Evolutionary conservation across 2,888 invertebrate genomes (phyloP).

Genomic region (Celastrina argiolus): DNA sequence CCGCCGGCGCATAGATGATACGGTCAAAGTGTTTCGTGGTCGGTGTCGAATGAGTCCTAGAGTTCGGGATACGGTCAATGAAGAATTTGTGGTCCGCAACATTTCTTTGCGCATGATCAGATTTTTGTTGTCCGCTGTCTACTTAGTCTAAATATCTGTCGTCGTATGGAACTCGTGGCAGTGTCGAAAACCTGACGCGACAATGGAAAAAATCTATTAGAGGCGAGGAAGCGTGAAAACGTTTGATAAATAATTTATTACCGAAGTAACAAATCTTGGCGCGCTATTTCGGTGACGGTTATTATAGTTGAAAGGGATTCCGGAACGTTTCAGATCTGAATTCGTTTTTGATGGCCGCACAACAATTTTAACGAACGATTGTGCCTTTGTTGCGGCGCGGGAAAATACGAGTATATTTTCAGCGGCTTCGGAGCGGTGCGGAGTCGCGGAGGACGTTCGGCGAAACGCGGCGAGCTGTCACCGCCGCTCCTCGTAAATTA

Average conservation of each 20-base stretch:
- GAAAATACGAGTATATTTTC: conserved; percentile 53
- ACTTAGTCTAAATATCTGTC: not conserved
- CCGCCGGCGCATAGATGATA: not conserved
- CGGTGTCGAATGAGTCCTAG: not conserved
- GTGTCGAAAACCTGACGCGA: not conserved
- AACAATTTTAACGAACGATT: conserved; percentile 62
- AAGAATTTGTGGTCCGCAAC: too few species aligned
- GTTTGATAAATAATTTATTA: conserved; percentile 9
- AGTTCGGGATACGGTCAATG: too few species aligned
- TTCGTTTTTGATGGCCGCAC: conserved; percentile 18
- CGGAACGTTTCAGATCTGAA: conserved; percentile 19
- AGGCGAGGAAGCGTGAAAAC: conserved; percentile 4
- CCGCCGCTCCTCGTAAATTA: conserved; percentile 38
- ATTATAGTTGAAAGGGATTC: conserved; percentile 20
- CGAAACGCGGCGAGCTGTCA: conserved; percentile 44
- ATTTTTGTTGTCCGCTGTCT: not conserved
- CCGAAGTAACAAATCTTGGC: not conserved
- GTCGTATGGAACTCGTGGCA: not conserved
- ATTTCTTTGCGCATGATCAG: not conserved
- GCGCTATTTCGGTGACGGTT: conserved; percentile 4
- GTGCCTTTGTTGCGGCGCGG: conserved; percentile 55
- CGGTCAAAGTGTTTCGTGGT: not conserved
- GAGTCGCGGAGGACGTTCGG: conserved; percentile 66
- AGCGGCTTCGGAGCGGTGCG: conserved; percentile 49
- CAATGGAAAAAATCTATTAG: not conserved